phyloP scores from a whole-genome alignment of 2,113 vertebrate genomes.

The Cyphomyrus plagiostoma region DNA sequence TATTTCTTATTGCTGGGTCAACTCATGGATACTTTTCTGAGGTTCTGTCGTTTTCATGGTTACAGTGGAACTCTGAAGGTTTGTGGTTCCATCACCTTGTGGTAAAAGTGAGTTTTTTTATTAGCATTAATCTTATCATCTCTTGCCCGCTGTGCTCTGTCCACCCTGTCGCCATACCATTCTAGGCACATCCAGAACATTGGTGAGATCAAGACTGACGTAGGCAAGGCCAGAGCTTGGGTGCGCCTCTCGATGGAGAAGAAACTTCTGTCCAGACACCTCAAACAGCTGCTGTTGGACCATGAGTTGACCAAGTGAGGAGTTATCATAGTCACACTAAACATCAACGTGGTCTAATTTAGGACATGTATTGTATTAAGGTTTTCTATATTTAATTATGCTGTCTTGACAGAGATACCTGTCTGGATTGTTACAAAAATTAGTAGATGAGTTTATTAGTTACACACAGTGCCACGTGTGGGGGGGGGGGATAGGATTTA shows the following conservation, averaged over 20 bases:
- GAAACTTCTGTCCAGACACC: slow-evolving; percentile 91
- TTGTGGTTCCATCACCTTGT: neutral
- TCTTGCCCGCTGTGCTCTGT: neutral
- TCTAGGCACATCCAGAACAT: slow-evolving; percentile 94
- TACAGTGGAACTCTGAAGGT: neutral
- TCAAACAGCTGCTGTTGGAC: slow-evolving; percentile 92
- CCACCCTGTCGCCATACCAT: neutral
- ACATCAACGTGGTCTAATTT: neutral
- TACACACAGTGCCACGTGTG: neutral
- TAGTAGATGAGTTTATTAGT: neutral
- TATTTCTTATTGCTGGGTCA: slow-evolving; percentile 6
- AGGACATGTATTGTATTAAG: neutral
- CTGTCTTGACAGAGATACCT: neutral
- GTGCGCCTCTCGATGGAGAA: slow-evolving; percentile 98
- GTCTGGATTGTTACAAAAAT: neutral
- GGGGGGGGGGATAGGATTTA: neutral
- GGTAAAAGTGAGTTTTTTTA: neutral
- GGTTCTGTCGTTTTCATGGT: neutral
- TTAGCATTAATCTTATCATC: neutral
- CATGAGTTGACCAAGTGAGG: slow-evolving; percentile 93
- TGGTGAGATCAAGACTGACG: slow-evolving; percentile 94
- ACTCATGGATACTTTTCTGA: neutral
- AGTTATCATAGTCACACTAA: neutral
- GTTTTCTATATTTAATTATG: neutral
- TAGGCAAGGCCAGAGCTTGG: slow-evolving; percentile 96